These are phyloP conservation scores for Perizoma flavofasciatum DNA, from an alignment of 2,888 invertebrate genomes.

Conservation along the genomic window DNA sequence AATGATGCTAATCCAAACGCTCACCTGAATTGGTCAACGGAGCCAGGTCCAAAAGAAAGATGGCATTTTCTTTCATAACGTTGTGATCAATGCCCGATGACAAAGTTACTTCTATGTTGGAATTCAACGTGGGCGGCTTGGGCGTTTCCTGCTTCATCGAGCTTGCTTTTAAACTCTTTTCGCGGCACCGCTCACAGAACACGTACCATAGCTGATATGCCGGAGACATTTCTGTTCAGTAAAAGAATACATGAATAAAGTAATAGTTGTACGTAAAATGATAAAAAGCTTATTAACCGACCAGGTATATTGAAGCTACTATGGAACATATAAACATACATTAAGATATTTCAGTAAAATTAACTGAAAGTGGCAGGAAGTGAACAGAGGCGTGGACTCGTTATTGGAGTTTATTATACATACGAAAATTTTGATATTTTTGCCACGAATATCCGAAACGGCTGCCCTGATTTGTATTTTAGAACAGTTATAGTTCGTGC, in stretches of 20 bases:
- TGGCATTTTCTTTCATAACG: constrained; percentile 96
- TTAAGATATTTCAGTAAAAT: too few relatives aligned
- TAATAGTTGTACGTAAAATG: background rate
- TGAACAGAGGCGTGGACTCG: too few relatives aligned
- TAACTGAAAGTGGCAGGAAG: too few relatives aligned
- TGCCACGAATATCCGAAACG: too few relatives aligned
- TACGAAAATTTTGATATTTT: too few relatives aligned
- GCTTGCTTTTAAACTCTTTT: constrained; percentile 84
- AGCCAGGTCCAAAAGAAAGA: constrained; percentile 95
- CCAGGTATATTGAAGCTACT: too few relatives aligned
- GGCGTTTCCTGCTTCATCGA: constrained; percentile 60
- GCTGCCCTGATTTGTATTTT: too few relatives aligned
- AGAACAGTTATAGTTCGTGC: too few relatives aligned
- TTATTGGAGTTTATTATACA: too few relatives aligned
- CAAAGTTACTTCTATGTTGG: constrained; percentile 45
- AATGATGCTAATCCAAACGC: background rate
- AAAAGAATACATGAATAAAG: background rate
- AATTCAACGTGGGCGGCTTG: constrained; percentile 53
- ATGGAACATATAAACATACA: too few relatives aligned
- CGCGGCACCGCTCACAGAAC: constrained; percentile 95
- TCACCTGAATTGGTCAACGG: constrained; percentile 85
- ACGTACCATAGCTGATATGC: constrained; percentile 94
- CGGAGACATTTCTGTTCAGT: constrained; percentile 40
- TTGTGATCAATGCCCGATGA: constrained; percentile 77
- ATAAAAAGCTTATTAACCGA: background rate